Base-by-base conservation (phyloP, 2,888 invertebrate species). In the Sphecodes monilicornis region DNA sequence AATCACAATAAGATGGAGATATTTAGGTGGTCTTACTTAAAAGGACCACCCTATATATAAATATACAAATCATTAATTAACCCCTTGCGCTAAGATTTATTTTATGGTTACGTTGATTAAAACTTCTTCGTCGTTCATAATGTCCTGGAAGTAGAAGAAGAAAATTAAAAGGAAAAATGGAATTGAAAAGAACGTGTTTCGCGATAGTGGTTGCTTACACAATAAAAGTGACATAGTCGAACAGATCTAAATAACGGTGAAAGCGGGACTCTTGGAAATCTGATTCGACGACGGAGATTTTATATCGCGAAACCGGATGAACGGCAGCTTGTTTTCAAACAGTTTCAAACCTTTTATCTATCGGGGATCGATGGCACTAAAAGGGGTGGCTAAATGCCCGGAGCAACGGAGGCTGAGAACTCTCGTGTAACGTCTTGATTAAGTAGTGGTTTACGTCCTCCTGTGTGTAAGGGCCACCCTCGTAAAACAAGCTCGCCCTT, bases 351-450 rank as follows among this genome's bases (percentile, higher is more conserved):
- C 81, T 86, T 82, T 88, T 82, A 78, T 66, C 82, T 76, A 88
- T 83, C 71, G 83, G 29, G 72, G 80, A 85, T 88, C 90, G 86
- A 87, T 88, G 75, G n/a, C 43, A 78, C 68, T 68, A 80, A 66
- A 88, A 89, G 81, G 88, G 88, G 78, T 78, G 86, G 50, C 54
- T 79, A 78, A 74, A 69, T 78, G 66, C 66, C 60, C 60, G 29
- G 60, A 32, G 60, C 60, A 80, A 80, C 78, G 78, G 76, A 70
- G 84, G 85, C 84, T 81, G 85, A 90, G 85, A 90, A 89, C 89
- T 90, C 91, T 91, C 89, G 85, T 84, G 88, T 90, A 91, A 88
- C 88, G 90, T 91, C 93, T 93, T 93, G 93, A 93, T 93, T 93
- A 93, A 93, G 92, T 92, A 90, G 88, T 89, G 92, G 92, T 92